Conservation (phyloP, 2,888 invertebrate genomes). For the Megamerina dolium region DNA sequence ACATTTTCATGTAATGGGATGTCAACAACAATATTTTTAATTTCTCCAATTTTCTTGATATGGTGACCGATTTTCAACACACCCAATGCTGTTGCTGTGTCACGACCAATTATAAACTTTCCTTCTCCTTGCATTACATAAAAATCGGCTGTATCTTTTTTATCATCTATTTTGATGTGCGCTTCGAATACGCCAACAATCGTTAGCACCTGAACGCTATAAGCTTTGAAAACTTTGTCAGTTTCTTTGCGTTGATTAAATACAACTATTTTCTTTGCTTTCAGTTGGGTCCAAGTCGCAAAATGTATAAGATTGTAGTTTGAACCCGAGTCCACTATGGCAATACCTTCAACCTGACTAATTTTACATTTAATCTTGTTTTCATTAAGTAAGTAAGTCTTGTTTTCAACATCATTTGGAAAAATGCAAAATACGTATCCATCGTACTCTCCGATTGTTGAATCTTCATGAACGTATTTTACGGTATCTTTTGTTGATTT, state of each 20-base stretch:
- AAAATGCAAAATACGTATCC: conserved; percentile 1
- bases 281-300: conserved; percentile 7
- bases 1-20: not conserved
- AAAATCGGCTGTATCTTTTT: conserved; percentile 5
- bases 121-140: conserved; percentile 7
- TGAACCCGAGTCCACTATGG: conserved; percentile 5
- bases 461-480: not conserved
- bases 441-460: not conserved
- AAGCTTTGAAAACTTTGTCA: conserved; percentile 10
- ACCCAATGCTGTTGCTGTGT: no score
- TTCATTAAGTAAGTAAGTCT: no score
- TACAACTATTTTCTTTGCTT: conserved; percentile 1
- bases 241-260: conserved; percentile 7
- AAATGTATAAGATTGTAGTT: conserved; percentile 8
- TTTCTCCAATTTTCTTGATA: conserved; percentile 1
- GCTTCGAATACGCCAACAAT: conserved; percentile 10
- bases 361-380: not conserved
- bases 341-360: not conserved
- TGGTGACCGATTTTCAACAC: conserved; percentile 4
- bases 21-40: not conserved
- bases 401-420: not conserved
- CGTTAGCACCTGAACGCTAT: conserved; percentile 4
- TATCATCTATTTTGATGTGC: conserved; percentile 1
- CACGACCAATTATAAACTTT: no score
- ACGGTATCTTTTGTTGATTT: not conserved